Evolutionary conservation across 2,113 vertebrate genomes (phyloP).

Genomic region (Pseudopipra pipra): DNA sequence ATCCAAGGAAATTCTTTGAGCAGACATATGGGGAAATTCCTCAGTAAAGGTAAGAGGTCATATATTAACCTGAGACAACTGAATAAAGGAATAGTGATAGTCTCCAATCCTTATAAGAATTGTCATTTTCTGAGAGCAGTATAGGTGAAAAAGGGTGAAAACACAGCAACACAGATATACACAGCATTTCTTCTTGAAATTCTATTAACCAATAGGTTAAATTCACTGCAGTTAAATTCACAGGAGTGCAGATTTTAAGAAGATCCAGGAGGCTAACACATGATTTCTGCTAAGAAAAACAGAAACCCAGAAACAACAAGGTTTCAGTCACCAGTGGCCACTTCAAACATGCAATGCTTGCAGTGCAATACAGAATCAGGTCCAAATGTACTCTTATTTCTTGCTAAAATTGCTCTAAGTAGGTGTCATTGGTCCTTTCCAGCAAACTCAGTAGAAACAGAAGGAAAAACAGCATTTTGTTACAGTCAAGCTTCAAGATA

Average conservation of each 20-base stretch:
- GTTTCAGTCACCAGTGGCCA: not conserved
- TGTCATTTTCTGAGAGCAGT: not conserved
- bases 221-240: not conserved
- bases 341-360: not conserved
- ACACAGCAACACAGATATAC: not conserved
- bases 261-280: not conserved
- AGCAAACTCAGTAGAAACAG: not conserved
- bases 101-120: not conserved
- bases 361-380: not conserved
- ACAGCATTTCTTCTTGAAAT: not conserved
- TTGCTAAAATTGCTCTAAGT: not conserved
- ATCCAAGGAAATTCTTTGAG: slow-evolving; percentile 57
- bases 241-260: not conserved
- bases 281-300: not conserved
- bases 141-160: not conserved
- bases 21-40: slow-evolving; percentile 54
- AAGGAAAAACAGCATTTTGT: not conserved
- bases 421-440: not conserved
- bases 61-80: slow-evolving; percentile 38
- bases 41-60: slow-evolving; percentile 59
- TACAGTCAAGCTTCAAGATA: not conserved
- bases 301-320: not conserved
- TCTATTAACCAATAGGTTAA: not conserved
- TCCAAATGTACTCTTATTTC: not conserved
- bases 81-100: not conserved